Base-by-base conservation (phyloP, 1,140 invertebrate genomes). In the Fopius arisanus region DNA sequence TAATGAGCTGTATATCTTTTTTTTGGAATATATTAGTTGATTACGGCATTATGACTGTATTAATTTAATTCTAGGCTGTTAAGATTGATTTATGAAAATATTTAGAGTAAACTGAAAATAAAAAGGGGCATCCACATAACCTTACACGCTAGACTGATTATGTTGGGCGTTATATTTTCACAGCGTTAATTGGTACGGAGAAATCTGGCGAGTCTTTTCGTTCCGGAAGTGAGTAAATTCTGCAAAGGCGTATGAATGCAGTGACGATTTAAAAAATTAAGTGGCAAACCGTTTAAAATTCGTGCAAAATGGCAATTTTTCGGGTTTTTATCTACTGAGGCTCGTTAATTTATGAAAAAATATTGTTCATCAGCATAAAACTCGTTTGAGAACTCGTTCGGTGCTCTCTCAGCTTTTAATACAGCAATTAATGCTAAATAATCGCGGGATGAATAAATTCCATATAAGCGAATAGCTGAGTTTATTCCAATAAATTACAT, bases 91-190 rank as follows among this genome's bases (percentile, higher is more conserved):
- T 31, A 7, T 31, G 29, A 31, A 31, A 31, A 31, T 4, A 31
- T 31, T 31, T 31, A 31, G 29, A 43, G 40, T n/a, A 3, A 21
- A 21, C 3, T 23, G 12, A 23, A 12, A 59, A 59, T 59, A 59
- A 59, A 59, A 59, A 23, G 48, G 21, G 21, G 23, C 31, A 66
- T 73, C 67, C 67, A 70, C 43, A 48, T 69, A 54, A 54, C 72
- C 59, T 71, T 63, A 66, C 71, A 76, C 67, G 75, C 71, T 76
- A 76, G 71, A 73, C 67, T 76, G 75, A 73, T 76, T 76, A 76
- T 76, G 71, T 76, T 73, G 72, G 68, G 75, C 71, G 68, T 51
- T 73, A 73, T 68, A 67, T 76, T 76, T 76, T 67, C 75, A 71
- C 70, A 63, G 75, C 75, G 71, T 76, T 76, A 76, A 76, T 73